Percentiles rank a stretch among this genome's conserved stretches.
Conservation (phyloP, 2,113 vertebrate genomes). For the Macheiramphus alcinus region DNA sequence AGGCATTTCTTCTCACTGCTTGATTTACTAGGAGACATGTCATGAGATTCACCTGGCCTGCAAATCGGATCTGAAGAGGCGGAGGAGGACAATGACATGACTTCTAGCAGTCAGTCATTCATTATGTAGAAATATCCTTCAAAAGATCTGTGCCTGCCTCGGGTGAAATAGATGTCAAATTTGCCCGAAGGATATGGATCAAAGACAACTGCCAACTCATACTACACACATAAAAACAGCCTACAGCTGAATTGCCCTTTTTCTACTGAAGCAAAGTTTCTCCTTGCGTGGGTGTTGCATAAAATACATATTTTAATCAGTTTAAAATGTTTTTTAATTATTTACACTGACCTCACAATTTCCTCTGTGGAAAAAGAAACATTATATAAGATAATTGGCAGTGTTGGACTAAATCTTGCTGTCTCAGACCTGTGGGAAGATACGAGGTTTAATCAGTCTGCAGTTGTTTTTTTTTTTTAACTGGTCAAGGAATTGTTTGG, state of each 20-base stretch:
- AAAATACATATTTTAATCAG: background rate
- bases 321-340: background rate
- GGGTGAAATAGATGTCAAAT: slow-evolving; percentile 68
- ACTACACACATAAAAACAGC: background rate
- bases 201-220: slow-evolving; percentile 36
- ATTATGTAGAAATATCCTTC: slow-evolving; percentile 49
- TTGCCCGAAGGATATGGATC: slow-evolving; percentile 53
- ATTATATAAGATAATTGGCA: background rate
- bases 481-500: background rate
- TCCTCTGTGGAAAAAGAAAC: background rate
- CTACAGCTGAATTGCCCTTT: slow-evolving; percentile 33
- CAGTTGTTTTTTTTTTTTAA: background rate
- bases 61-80: slow-evolving; percentile 30
- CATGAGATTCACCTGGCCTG: slow-evolving; percentile 51
- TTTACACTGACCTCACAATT: background rate
- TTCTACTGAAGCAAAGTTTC: slow-evolving; percentile 5
- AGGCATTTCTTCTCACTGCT: slow-evolving; percentile 16
- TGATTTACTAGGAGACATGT: slow-evolving; percentile 28
- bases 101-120: slow-evolving; percentile 40
- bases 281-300: background rate
- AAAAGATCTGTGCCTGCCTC: slow-evolving; percentile 45
- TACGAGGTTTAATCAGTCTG: background rate
- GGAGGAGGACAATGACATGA: slow-evolving; percentile 49
- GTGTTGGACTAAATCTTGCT: background rate
- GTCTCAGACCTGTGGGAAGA: background rate